phyloP scores from a whole-genome alignment of 2,113 vertebrate species.

The Scartelaos histophorus region DNA sequence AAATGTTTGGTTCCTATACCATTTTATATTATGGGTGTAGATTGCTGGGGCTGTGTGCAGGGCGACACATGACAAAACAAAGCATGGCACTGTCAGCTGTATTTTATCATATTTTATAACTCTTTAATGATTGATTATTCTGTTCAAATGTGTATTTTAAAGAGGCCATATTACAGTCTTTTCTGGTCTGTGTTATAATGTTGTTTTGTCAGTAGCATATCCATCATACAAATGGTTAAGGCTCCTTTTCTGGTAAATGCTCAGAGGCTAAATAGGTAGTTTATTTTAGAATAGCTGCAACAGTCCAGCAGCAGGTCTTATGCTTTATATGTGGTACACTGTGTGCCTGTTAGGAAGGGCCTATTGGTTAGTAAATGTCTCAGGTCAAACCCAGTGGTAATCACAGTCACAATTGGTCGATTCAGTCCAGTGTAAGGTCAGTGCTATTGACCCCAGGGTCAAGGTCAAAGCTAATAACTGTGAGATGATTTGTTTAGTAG shows the following conservation, averaged over 20 bases:
- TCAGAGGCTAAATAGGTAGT: neutral
- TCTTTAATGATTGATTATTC: no score
- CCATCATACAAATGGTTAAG: neutral
- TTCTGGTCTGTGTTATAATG: no score
- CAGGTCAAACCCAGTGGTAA: neutral
- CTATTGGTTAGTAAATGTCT: neutral
- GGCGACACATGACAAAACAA: no score
- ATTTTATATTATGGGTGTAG: no score
- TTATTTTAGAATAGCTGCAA: neutral
- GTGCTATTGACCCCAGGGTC: neutral
- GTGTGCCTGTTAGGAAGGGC: neutral
- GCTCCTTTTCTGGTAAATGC: no score
- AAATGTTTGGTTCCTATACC: neutral
- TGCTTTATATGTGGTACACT: no score
- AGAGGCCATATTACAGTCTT: no score
- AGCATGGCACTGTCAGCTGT: no score
- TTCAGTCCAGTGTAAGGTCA: neutral
- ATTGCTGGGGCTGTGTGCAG: no score
- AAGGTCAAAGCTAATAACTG: neutral
- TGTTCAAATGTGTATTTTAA: no score
- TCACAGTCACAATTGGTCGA: neutral
- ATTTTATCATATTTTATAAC: no score
- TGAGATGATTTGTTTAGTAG: constrained; percentile 4
- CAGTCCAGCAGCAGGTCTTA: neutral
- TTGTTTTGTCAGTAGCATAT: no score